Evolutionary conservation across 2,888 invertebrate species (phyloP).

Genomic region (Lepidochitona cinerea): DNA sequence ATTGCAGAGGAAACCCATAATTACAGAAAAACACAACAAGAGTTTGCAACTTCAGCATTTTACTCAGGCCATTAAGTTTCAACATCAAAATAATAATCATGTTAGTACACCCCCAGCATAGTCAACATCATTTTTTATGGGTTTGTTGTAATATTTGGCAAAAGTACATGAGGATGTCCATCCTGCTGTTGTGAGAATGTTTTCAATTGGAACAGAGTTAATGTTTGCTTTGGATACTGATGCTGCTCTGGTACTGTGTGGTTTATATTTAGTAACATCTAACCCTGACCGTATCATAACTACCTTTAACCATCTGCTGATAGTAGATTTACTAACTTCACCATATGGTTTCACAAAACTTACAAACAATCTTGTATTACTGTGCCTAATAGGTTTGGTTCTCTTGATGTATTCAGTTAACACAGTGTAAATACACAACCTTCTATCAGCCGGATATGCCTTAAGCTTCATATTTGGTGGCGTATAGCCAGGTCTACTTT

Average conservation of each 20-base stretch:
- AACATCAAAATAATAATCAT: no score
- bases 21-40: no score
- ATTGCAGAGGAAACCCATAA: no score
- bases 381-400: slow-evolving; percentile 13
- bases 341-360: no score
- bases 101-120: no score
- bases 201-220: not conserved
- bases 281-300: not conserved
- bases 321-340: not conserved
- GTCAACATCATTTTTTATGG: no score
- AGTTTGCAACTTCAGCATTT: no score
- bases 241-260: no score
- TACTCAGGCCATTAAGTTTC: no score
- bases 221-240: no score
- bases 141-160: not conserved
- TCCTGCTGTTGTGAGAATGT: not conserved
- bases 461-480: slow-evolving; percentile 8
- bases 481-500: not conserved
- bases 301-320: not conserved
- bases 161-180: not conserved
- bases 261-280: no score
- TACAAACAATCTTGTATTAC: no score
- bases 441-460: slow-evolving; percentile 21
- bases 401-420: slow-evolving; percentile 24
- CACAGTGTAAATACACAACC: slow-evolving; percentile 25